Evolutionary conservation across 2,888 invertebrate species (phyloP).

Genomic region (Alentia gelatinosa): DNA sequence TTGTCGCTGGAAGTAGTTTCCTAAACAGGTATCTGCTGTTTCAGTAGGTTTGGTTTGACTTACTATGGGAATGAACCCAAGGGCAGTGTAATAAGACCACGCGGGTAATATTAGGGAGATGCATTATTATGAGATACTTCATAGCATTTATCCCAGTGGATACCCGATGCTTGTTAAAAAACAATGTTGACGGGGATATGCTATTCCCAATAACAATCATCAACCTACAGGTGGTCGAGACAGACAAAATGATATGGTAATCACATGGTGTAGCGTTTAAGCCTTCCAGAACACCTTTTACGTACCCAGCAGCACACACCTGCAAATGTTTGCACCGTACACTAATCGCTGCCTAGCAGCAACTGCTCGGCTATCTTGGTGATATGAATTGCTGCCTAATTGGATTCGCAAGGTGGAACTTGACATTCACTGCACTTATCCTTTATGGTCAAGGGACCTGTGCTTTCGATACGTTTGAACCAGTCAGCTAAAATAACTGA

Average conservation of each 20-base stretch:
- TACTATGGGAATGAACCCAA: no score
- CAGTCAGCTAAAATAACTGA: no score
- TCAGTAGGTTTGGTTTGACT: no score
- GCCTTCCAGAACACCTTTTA: neutral
- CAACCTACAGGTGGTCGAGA: neutral
- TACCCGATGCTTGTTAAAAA: no score
- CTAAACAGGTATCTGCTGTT: no score
- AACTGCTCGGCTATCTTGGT: slow-evolving; percentile 5
- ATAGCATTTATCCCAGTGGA: no score
- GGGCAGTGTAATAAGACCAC: no score
- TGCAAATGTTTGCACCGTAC: neutral
- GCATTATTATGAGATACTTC: neutral
- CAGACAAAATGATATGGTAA: neutral
- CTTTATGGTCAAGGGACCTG: no score
- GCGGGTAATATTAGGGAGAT: no score
- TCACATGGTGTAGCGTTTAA: neutral
- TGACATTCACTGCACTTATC: neutral
- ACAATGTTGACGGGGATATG: neutral
- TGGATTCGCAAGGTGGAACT: neutral
- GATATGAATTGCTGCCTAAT: neutral
- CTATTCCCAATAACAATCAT: neutral
- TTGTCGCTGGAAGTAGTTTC: no score
- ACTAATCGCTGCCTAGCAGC: neutral
- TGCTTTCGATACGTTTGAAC: no score
- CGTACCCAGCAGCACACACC: neutral